Conservation (phyloP, 2,113 vertebrate species). For the Poecile atricapillus region DNA sequence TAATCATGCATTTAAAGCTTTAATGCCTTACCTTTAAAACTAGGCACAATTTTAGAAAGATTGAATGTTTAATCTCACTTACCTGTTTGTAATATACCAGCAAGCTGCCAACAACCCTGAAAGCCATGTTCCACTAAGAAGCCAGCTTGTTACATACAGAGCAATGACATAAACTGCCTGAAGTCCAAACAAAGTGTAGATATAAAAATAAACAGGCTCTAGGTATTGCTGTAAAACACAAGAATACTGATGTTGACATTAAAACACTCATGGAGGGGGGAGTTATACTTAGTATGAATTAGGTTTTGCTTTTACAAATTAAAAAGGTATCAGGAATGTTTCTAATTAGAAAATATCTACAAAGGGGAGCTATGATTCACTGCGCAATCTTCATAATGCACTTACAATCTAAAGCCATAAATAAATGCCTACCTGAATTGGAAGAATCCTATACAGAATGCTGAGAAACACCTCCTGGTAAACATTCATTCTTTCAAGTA, state of each 20-base stretch:
- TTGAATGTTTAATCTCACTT: background rate
- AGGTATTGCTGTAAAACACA: conserved; percentile 82
- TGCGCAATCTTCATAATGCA: conserved; percentile 21
- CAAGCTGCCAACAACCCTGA: conserved; percentile 84
- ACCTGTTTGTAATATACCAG: conserved; percentile 98
- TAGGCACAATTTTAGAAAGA: background rate
- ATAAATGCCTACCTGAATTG: conserved; percentile 84
- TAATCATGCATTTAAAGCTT: background rate
- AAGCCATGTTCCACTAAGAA: conserved; percentile 92
- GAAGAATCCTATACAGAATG: conserved; percentile 86
- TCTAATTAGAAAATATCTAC: conserved; percentile 1
- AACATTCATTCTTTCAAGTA: conserved; percentile 97
- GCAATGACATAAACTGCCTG: conserved; percentile 91
- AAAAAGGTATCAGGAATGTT: background rate
- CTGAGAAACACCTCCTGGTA: conserved; percentile 97
- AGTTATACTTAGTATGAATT: background rate
- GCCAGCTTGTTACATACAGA: conserved; percentile 92
- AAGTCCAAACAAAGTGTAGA: conserved; percentile 95
- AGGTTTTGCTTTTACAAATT: conserved; percentile 21
- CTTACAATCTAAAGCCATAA: conserved; percentile 41
- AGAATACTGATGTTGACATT: conserved; percentile 54
- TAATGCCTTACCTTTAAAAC: conserved; percentile 7
- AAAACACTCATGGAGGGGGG: background rate
- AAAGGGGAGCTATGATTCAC: background rate
- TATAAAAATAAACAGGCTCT: conserved; percentile 98